Evolutionary conservation across 2,113 vertebrate species (phyloP), one percentile per base, ranked within the genome.

Genomic region (Lanius ludovicianus): DNA sequence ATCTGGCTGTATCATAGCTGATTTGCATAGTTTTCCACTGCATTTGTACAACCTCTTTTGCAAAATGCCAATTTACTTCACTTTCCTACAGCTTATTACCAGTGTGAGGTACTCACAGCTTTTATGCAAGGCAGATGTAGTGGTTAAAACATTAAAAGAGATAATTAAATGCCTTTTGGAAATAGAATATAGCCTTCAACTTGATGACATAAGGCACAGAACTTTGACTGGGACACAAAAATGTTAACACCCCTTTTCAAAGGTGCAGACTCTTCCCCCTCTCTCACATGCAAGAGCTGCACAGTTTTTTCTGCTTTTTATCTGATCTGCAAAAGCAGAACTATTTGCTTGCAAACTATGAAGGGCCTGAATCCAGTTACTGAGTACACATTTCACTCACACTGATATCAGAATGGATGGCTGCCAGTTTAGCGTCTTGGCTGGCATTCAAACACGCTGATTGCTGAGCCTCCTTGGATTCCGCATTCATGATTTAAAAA

Each of bases 321-420:
- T 95, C 77, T 63, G 90, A 95, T 95, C 96, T 95, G 94, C 82
- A 96, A 97, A 98, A 96, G 91, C 93, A 96, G 95, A 96, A 97
- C 96, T 95, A 97, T 97, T 97, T 98, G 97, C 96, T 98, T 97
- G 97, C 95, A 97, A 98, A 98, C 93, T 95, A 87, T 77, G 68
- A 94, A 97, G 97, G 95, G 96, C 96, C 97, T 97, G 97, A 98
- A 98, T 98, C 97, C 96, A 98, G 97, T 95, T 89, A 89, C 95
- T 87, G 95, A 98, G 97, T 96, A 96, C 95, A 97, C 96, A 97
- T 98, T 98, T 97, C 97, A 97, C 97, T 97, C 97, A 97, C 88
- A 95, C 53, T 69, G 79, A 96, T 97, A 98, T 96, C 96, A 92
- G 88, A 97, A 95, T 98, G 98, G 97, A 98, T 68, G 93, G 39